Conservation (phyloP, 2,797 vertebrate genomes). For the Acomys russatus region DNA sequence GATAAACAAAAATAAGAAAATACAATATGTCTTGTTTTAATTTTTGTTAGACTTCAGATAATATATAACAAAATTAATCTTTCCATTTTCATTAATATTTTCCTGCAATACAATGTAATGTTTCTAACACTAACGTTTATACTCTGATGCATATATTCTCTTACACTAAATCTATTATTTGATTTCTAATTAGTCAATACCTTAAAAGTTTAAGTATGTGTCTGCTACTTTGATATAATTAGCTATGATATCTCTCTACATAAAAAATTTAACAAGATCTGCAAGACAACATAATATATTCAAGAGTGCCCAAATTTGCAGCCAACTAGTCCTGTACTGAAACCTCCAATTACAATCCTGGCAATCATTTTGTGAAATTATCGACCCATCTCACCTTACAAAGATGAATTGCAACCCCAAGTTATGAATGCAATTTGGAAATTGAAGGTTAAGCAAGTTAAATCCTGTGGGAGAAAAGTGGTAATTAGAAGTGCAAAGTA, state of each 20-base stretch:
- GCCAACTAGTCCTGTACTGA: not conserved
- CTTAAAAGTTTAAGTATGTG: not conserved
- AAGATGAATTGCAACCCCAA: not conserved
- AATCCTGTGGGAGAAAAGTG: not conserved
- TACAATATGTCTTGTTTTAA: not conserved
- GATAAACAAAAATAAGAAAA: constrained; percentile 23
- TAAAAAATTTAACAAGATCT: not conserved
- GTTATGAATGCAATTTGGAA: not conserved
- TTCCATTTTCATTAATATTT: not conserved
- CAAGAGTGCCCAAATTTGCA: rapidly evolving
- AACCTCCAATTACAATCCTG: not conserved
- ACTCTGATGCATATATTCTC: not conserved
- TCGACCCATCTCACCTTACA: too few species aligned
- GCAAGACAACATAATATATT: not conserved
- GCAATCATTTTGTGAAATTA: not conserved
- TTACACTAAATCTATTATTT: not conserved
- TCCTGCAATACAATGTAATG: not conserved
- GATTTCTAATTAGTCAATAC: not conserved
- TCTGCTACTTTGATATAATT: not conserved
- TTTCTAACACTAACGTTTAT: not conserved
- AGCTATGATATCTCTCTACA: not conserved
- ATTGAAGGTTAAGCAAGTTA: not conserved
- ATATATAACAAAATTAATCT: not conserved
- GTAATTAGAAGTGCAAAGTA: not conserved
- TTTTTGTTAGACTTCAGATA: not conserved